phyloP scores from a whole-genome alignment of 30 jellyfish, hydroid and myxozoan species.

The Aurelia sp. region DNA sequence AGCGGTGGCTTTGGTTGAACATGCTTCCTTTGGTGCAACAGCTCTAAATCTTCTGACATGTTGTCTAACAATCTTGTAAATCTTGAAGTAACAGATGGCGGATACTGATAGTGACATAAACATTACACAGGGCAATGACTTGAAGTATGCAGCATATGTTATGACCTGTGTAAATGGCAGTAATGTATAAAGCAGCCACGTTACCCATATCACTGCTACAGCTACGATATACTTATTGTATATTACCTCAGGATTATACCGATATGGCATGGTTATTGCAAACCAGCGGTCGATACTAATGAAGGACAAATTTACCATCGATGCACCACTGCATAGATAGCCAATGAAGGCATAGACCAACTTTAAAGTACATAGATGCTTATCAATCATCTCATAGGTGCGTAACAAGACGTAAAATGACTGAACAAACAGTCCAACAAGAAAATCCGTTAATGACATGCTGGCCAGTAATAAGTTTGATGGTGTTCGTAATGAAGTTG shows the following conservation, averaged over 20 bases:
- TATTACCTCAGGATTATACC: slow-evolving; percentile 8
- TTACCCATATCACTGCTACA: slow-evolving; percentile 7
- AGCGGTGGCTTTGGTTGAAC: background rate
- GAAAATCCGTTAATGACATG: slow-evolving; percentile 32
- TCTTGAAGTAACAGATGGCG: slow-evolving; percentile 12
- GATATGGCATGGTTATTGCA: slow-evolving; percentile 35
- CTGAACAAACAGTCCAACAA: slow-evolving; percentile 42
- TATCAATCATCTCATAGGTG: slow-evolving; percentile 5
- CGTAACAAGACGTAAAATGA: slow-evolving; percentile 24
- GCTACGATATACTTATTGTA: slow-evolving; percentile 1
- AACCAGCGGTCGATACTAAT: slow-evolving; percentile 41
- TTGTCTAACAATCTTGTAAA: slow-evolving; percentile 1
- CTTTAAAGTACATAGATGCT: slow-evolving; percentile 40
- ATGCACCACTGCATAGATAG: slow-evolving; percentile 39
- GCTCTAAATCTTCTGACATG: background rate
- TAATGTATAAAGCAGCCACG: slow-evolving; percentile 22
- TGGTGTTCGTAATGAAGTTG: slow-evolving; percentile 15
- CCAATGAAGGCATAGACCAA: slow-evolving; percentile 8
- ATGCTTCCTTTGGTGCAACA: background rate
- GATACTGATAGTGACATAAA: background rate
- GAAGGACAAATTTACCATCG: slow-evolving; percentile 11
- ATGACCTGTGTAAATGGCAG: slow-evolving; percentile 29
- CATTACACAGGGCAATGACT: slow-evolving; percentile 23
- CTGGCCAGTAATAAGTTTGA: slow-evolving; percentile 27
- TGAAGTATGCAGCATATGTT: background rate